Conservation (phyloP, 1,140 invertebrate genomes). For the Fopius arisanus region DNA sequence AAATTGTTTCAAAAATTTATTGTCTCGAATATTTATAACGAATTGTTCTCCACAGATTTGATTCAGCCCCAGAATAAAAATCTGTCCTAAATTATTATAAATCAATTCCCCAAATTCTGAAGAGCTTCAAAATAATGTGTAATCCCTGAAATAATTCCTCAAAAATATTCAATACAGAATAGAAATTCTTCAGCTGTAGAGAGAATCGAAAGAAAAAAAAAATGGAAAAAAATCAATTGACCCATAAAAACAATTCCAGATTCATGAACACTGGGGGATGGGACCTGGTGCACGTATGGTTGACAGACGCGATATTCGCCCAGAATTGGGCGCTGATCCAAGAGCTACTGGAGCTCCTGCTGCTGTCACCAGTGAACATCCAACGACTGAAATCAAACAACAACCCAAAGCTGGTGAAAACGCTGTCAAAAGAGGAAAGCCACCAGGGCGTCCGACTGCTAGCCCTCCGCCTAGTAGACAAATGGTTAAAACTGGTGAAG, state of each 20-base stretch:
- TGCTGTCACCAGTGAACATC: slow-evolving; percentile 87
- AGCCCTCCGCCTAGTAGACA: slow-evolving; percentile 84
- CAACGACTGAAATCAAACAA: slow-evolving; percentile 89
- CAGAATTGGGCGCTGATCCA: slow-evolving; percentile 87
- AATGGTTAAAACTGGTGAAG: slow-evolving; percentile 89
- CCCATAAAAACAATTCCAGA: slow-evolving; percentile 58
- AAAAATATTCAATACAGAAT: too few species aligned
- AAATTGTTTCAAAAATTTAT: too few species aligned
- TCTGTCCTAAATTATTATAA: too few species aligned
- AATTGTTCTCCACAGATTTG: too few species aligned
- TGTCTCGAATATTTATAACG: too few species aligned
- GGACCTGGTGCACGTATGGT: slow-evolving; percentile 87
- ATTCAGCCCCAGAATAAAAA: too few species aligned
- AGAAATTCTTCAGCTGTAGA: too few species aligned
- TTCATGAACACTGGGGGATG: slow-evolving; percentile 92
- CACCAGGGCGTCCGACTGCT: slow-evolving; percentile 76
- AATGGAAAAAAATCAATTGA: background rate
- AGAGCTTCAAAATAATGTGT: too few species aligned
- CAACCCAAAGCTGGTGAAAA: slow-evolving; percentile 90
- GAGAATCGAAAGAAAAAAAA: too few species aligned
- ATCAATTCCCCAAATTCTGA: too few species aligned
- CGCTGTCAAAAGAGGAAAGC: slow-evolving; percentile 81
- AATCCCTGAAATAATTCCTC: too few species aligned
- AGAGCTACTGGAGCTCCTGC: slow-evolving; percentile 84
- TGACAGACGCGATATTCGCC: slow-evolving; percentile 82